Base-by-base conservation (phyloP, 2,113 vertebrate species). In the Chloropsis cyanopogon region DNA sequence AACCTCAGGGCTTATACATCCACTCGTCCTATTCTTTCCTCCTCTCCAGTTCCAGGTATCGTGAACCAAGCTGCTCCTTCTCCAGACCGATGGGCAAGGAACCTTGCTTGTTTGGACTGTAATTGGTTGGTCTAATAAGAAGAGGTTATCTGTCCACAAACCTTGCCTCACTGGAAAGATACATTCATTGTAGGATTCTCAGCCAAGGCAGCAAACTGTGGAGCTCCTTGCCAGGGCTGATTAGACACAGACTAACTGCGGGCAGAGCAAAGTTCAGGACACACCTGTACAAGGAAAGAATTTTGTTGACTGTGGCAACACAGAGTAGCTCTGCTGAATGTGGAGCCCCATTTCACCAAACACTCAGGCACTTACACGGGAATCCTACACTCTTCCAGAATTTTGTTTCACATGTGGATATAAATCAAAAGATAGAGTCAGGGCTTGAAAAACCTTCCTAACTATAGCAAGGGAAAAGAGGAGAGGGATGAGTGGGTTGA, bases 241-340 rank as follows among this genome's bases (percentile, higher is more conserved):
- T 92, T 79, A 91, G 35, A 54, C 35, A 18, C 42, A 63, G 47
- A 29, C 14, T 22, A 42, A 56, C 28, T n/a, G 29, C 11, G 6
- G 60, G 71, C 81, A 86, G 88, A 64, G 10, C 83, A 85, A 96
- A 95, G 82, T 91, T 69, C 94, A 87, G 66, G 73, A 54, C 92
- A 73, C 93, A 90, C 78, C 91, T 70, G 35, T 22, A 50, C 20
- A 65, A 39, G 61, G n/a, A 76, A 53, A 91, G 16, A 22, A 53
- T 61, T 77, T 82, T 47, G 21, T 31, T 52, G 37, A 60, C 3
- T 66, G 25, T 9, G 12, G 52, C 44, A 86, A 68, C 29, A 84
- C 24, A 53, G 47, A 35, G 64, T 0, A 69, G 46, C 11, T 92
- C 59, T 88, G 42, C 59, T 33, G 29, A 83, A 86, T 0, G 1